Percentiles rank a stretch among this genome's conserved stretches.
Conservation (phyloP, 1,140 invertebrate genomes). For the Nomia melanderi region DNA sequence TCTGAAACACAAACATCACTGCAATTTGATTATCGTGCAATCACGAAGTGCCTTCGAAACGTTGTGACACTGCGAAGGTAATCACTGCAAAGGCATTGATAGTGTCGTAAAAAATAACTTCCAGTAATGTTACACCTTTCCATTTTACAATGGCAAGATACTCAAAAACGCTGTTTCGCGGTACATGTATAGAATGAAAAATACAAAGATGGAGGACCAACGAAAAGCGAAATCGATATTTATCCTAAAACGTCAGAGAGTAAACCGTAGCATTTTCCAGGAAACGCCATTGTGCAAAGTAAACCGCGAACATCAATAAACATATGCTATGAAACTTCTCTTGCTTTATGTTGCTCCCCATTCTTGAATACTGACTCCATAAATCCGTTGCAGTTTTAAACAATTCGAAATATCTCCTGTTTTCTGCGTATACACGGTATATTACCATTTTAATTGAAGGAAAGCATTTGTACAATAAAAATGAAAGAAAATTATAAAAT, state of each 20-base stretch:
- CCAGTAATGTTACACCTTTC: background rate
- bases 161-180: background rate
- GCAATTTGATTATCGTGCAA: background rate
- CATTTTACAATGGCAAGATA: background rate
- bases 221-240: background rate
- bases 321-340: background rate
- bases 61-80: background rate
- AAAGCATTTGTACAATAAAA: no score
- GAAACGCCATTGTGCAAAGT: background rate
- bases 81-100: background rate
- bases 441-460: no score
- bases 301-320: constrained; percentile 5
- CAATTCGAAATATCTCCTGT: no score
- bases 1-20: background rate
- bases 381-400: no score
- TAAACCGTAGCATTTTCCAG: constrained; percentile 2
- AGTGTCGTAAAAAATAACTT: background rate
- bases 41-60: background rate
- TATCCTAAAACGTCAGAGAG: background rate
- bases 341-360: background rate
- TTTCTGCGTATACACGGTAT: no score
- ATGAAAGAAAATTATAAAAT: no score
- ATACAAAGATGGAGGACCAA: background rate
- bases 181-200: background rate
- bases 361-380: background rate